Base-by-base conservation (phyloP, 1,140 invertebrate genomes). In the Triops cancriformis region DNA sequence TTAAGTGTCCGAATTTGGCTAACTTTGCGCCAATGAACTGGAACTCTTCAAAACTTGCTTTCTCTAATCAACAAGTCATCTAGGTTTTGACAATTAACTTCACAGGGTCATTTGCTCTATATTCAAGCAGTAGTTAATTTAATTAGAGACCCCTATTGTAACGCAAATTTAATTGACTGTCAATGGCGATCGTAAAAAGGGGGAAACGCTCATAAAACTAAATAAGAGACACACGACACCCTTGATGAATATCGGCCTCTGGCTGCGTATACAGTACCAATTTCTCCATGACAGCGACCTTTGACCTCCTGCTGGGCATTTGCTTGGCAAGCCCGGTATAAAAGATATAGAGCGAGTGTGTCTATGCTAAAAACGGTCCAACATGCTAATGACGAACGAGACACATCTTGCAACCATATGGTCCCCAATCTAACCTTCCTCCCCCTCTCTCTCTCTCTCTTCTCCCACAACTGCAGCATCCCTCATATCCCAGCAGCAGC, bases 361-460 rank as follows among this genome's bases (percentile, higher is more conserved):
- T 18, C 4, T n/a, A 64, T n/a, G 51, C 14, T 64, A 23, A n/a
- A 64, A n/a, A 18, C 10, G 51, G 51, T 9, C 14, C 23, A 64
- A 14, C n/a, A 64, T 64, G 51, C 18, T 64, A 64, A 64, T 64
- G 51, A 64, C 18, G 51, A 64, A 10, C 51, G 51, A 64, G 6
- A 64, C 51, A 64, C 51, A 64, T 64, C 51, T 64, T 64, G 51
- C 51, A 64, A 64, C 51, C 51, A 64, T 64, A 64, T 64, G 51
- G 14, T 64, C 51, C n/a, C 10, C 51, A 64, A 64, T 64, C 51
- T 64, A 23, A 37, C 31, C 31, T 37, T n/a, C 31, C 31, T 37
- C 31, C 31, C 31, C 31, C 31, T n/a, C n/a, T n/a, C n/a, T n/a
- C n/a, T n/a, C n/a, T n/a, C n/a, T n/a, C 31, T 37, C 31, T 4